phyloP scores from a whole-genome alignment of 1,140 invertebrate species.

The Zeugodacus cucurbitae region DNA sequence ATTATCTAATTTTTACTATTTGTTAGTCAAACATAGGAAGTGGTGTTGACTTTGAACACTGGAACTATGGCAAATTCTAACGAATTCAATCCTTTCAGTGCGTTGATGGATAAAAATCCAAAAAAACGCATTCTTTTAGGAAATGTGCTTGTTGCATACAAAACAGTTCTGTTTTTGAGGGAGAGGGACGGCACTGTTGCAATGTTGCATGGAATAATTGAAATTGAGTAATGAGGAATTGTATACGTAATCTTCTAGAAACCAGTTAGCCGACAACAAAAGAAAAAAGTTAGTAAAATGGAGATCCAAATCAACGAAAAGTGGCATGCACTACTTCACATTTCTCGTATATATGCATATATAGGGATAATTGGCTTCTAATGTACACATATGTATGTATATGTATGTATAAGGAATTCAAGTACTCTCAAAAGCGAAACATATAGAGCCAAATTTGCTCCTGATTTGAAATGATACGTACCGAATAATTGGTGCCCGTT shows the following conservation, averaged over 20 bases:
- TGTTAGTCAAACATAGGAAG: background rate
- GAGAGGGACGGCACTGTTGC: too few relatives aligned
- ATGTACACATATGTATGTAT: background rate
- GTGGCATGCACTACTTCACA: background rate
- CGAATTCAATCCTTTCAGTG: background rate
- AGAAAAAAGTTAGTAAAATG: background rate
- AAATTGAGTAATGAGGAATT: background rate
- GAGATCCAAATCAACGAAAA: background rate
- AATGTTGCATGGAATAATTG: background rate
- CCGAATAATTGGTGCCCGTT: constrained; percentile 66
- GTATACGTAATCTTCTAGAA: background rate
- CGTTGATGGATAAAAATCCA: background rate
- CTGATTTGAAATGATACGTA: constrained; percentile 67
- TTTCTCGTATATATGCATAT: background rate
- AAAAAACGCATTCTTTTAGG: too few relatives aligned
- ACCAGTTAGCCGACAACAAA: background rate
- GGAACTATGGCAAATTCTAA: background rate
- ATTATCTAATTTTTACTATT: background rate
- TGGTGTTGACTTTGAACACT: background rate
- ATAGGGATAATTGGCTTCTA: background rate
- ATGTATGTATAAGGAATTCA: background rate
- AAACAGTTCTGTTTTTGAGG: too few relatives aligned
- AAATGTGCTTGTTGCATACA: too few relatives aligned
- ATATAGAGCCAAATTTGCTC: constrained; percentile 43
- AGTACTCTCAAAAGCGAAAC: background rate